These are phyloP conservation scores for Troides helena DNA, from an alignment of 2,888 invertebrate genomes.

Conservation along the genomic window DNA sequence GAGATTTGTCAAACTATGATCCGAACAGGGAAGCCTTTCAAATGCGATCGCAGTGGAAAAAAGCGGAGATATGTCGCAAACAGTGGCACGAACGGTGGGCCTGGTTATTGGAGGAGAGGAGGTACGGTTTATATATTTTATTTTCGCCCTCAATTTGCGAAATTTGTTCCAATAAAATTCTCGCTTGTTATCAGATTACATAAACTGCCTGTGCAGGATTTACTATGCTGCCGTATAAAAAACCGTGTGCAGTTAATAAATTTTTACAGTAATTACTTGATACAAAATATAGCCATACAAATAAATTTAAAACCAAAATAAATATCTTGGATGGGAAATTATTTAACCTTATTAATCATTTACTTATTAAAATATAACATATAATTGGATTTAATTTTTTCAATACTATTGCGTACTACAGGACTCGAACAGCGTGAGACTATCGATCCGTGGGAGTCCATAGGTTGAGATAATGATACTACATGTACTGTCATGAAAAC, in stretches of 20 bases:
- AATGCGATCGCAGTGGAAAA: slow-evolving; percentile 71
- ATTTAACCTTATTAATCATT: background rate
- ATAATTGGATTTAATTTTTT: background rate
- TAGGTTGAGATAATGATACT: no score
- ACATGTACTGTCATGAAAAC: no score
- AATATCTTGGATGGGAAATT: background rate
- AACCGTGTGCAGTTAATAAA: no score
- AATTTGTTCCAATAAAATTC: background rate
- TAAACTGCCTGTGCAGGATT: background rate
- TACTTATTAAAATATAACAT: background rate
- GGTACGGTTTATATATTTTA: slow-evolving; percentile 39
- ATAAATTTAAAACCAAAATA: background rate
- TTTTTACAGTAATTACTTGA: no score
- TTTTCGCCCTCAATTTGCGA: background rate
- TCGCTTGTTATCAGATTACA: background rate
- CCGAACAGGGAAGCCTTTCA: slow-evolving; percentile 71
- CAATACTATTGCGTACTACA: background rate
- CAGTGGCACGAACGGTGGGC: slow-evolving; percentile 69
- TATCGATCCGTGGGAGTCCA: no score
- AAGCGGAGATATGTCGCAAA: slow-evolving; percentile 64
- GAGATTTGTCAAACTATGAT: slow-evolving; percentile 49
- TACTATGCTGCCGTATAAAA: background rate
- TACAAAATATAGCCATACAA: background rate
- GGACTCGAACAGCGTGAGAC: no score
- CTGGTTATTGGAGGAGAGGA: slow-evolving; percentile 68